Evolutionary conservation across 2,113 vertebrate genomes (phyloP).

Genomic region (Hystrix brachyura): DNA sequence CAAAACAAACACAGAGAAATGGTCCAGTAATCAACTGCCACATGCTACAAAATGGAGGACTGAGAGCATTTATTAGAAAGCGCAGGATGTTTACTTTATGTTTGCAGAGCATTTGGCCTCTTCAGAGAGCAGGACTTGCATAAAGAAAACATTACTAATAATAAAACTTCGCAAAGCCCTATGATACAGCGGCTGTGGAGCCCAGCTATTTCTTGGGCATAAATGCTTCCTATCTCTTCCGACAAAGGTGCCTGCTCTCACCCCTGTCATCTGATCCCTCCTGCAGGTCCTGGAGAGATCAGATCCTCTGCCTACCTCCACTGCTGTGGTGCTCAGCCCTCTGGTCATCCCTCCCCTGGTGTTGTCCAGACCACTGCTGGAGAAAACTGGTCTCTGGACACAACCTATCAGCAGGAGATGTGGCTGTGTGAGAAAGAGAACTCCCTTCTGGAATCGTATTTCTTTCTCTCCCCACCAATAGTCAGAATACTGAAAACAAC

Average conservation of each 20-base stretch:
- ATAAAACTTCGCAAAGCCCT: neutral
- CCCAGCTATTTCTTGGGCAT: neutral
- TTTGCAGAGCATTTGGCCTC: neutral
- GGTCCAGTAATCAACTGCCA: neutral
- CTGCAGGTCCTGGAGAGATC: neutral
- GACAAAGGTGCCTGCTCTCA: accelerated
- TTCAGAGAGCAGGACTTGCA: neutral
- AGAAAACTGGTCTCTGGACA: slow-evolving; percentile 32
- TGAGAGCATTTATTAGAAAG: slow-evolving; percentile 31
- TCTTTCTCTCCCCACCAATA: slow-evolving; percentile 52
- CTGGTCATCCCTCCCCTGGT: neutral
- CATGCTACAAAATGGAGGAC: neutral
- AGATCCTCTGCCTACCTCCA: neutral
- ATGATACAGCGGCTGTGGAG: neutral
- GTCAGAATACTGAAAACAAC: slow-evolving; percentile 54
- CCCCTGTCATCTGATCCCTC: neutral
- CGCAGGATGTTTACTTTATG: slow-evolving; percentile 4
- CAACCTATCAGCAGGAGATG: neutral
- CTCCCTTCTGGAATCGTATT: neutral
- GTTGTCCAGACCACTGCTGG: neutral
- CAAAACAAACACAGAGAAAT: neutral
- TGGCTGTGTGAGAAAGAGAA: slow-evolving; percentile 36
- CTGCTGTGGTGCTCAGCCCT: neutral
- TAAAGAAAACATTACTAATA: neutral
- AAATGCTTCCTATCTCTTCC: neutral